Conservation (phyloP, 1,140 invertebrate species). For the Drosophila bocki region DNA sequence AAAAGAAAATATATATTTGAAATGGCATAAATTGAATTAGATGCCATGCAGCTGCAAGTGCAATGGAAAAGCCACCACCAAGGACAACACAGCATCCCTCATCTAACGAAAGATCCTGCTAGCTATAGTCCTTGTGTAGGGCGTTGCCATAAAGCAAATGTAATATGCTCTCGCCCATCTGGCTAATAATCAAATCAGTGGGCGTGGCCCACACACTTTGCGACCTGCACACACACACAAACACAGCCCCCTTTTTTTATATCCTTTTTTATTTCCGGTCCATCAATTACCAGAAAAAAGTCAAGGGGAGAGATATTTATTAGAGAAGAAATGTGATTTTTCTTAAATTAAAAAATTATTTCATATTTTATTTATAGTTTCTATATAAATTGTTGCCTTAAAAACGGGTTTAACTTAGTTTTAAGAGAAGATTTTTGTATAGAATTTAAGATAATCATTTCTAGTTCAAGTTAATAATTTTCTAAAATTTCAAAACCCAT, state of each 20-base stretch:
- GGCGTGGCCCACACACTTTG: slow-evolving; percentile 41
- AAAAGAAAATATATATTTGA: slow-evolving; percentile 35
- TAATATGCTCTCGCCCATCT: slow-evolving; percentile 54
- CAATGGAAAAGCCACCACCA: slow-evolving; percentile 47
- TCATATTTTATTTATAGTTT: too few relatives aligned
- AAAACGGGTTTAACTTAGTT: not conserved
- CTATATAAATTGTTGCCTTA: not conserved
- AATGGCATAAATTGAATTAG: slow-evolving; percentile 77
- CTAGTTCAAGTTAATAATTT: not conserved
- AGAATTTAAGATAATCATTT: not conserved
- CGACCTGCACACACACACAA: slow-evolving; percentile 10
- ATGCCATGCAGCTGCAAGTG: slow-evolving; percentile 72
- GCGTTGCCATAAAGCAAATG: slow-evolving; percentile 41
- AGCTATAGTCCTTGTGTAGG: not conserved
- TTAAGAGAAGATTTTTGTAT: not conserved
- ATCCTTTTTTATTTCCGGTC: slow-evolving; percentile 37
- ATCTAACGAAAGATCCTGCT: not conserved
- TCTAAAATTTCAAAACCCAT: too few relatives aligned
- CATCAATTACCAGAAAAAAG: slow-evolving; percentile 30
- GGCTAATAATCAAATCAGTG: slow-evolving; percentile 54
- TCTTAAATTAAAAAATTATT: not conserved
- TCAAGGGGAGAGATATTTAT: not conserved
- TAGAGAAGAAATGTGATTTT: not conserved
- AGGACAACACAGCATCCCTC: slow-evolving; percentile 23
- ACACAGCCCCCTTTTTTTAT: slow-evolving; percentile 3